Conservation (phyloP, 1,140 invertebrate genomes). For the Zaprionus davidi region DNA sequence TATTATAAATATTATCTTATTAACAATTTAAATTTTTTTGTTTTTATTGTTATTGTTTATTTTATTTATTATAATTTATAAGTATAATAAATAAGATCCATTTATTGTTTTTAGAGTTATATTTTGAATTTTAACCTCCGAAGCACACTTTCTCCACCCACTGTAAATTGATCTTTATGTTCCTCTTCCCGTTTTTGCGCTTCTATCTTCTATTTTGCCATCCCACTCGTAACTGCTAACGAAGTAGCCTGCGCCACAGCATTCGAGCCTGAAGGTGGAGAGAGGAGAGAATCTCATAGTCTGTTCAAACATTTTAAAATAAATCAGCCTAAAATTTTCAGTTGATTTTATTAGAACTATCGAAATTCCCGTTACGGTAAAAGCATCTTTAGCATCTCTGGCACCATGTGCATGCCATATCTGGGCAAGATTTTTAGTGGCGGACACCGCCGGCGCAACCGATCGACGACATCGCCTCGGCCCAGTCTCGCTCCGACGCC, state of each 20-base stretch:
- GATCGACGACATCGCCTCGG: constrained; percentile 19
- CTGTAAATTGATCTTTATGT: too few relatives aligned
- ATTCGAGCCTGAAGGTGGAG: neutral
- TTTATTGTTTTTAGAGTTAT: too few relatives aligned
- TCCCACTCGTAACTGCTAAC: neutral
- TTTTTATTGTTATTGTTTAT: too few relatives aligned
- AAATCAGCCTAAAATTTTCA: neutral
- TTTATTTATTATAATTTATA: too few relatives aligned
- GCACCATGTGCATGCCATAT: constrained; percentile 55
- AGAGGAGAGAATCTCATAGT: neutral
- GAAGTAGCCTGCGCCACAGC: neutral
- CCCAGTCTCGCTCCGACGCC: constrained; percentile 34
- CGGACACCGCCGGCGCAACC: constrained; percentile 29
- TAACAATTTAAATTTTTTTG: too few relatives aligned
- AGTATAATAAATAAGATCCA: too few relatives aligned
- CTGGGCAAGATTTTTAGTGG: constrained; percentile 45
- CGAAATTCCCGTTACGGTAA: constrained; percentile 4
- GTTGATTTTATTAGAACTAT: constrained; percentile 1
- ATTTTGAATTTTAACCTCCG: too few relatives aligned
- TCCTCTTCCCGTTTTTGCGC: neutral
- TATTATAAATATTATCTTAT: too few relatives aligned
- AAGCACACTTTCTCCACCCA: too few relatives aligned
- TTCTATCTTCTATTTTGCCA: neutral
- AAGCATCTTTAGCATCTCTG: neutral
- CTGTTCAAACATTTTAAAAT: neutral